Base-by-base conservation (phyloP, 2,888 invertebrate genomes). In the Oxyteleia sp. region DNA sequence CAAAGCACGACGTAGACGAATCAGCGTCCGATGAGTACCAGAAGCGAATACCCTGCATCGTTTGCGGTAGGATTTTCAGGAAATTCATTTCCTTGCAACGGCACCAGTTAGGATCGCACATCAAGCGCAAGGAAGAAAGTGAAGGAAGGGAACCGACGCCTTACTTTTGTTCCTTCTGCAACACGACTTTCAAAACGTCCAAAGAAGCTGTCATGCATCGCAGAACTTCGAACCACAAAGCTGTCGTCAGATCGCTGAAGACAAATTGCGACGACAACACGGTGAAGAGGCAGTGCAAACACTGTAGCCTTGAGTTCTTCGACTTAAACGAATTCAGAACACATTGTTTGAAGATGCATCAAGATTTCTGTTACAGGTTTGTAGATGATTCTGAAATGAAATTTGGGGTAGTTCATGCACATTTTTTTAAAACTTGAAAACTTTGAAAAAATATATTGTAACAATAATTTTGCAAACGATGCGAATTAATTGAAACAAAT, bases 141-240 rank as follows among this genome's bases (percentile, higher is more conserved):
- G 64, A 78, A n/a, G 32, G 59, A 3, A 63, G 75, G 11, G 59
- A 61, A 8, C 38, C 80, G 16, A 32, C 85, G 51, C 92, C 95
- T 3, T 97, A 95, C 87, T 95, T 95, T 79, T 97, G 97, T 88
- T 94, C 96, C 0, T 94, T 95, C 3, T 97, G 97, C 88, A 94
- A 94, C 0, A 89, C 95, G 86, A 95, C 95, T 45, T 97, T 97
- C 85, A 91, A 94, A 5, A 94, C 95, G 2, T 93, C 95, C 0
- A 91, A 93, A 11, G 95, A 96, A 86, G 96, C 96, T 0, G 95
- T 95, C 43, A 92, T 94, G 8, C 97, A 97, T 91, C 94, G 97
- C 1, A 94, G 95, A 79, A 95, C 95, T 0, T 93, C 94, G 53
- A 94, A 95, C 59, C 97, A 97, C 87, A 95, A 95, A 87, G 94